These are phyloP conservation scores for Atethmia centrago DNA, from an alignment of 2,888 invertebrate species.

Conservation along the genomic window DNA sequence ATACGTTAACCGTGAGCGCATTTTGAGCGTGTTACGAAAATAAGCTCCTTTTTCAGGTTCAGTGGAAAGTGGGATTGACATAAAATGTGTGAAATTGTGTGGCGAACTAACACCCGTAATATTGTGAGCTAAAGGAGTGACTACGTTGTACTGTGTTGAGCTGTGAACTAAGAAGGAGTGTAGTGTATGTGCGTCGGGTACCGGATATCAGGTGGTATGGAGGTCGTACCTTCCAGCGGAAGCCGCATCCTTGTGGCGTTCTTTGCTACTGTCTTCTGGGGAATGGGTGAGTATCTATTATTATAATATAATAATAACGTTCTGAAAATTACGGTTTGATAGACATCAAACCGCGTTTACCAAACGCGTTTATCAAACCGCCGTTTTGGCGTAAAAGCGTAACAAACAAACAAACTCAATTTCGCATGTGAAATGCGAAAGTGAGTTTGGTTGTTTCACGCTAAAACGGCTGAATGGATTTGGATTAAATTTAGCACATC, in stretches of 20 bases:
- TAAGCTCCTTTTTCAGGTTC: conserved; percentile 73
- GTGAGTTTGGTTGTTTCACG: no score
- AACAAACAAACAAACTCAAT: no score
- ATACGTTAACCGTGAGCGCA: conserved; percentile 41
- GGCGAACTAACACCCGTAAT: conserved; percentile 76
- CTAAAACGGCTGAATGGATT: no score
- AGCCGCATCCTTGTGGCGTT: conserved; percentile 88
- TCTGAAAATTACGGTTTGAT: background rate
- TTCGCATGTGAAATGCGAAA: no score
- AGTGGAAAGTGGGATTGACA: conserved; percentile 64
- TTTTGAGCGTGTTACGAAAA: conserved; percentile 46
- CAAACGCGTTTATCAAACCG: no score
- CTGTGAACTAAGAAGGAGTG: conserved; percentile 59
- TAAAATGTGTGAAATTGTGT: conserved; percentile 80
- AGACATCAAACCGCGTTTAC: no score
- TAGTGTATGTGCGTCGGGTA: conserved; percentile 66
- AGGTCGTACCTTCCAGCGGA: conserved; percentile 81
- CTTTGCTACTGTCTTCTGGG: conserved; percentile 87
- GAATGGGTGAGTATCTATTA: conserved; percentile 82
- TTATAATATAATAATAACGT: background rate
- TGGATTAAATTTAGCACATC: no score
- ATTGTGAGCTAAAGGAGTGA: conserved; percentile 59
- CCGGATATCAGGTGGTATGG: conserved; percentile 82
- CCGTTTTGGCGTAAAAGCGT: no score
- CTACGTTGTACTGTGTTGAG: conserved; percentile 48